Percentiles rank a stretch among this genome's conserved stretches.
phyloP scores from a whole-genome alignment of 2,113 vertebrate species.

The Dicrurus megarhynchus region DNA sequence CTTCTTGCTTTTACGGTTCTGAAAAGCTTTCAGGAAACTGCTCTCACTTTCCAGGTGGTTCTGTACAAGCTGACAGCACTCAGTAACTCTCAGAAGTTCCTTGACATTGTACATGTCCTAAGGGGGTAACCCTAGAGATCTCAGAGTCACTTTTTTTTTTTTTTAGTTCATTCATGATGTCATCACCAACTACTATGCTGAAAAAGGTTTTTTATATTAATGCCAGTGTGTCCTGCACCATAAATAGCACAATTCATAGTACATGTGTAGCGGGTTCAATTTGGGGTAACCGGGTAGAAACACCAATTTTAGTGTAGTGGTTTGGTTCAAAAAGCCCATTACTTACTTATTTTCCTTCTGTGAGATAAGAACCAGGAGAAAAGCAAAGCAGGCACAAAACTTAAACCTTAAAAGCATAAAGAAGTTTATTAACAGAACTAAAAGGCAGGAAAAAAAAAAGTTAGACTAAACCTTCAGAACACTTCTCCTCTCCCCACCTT shows the following conservation, averaged over 20 bases:
- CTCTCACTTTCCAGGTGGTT: neutral
- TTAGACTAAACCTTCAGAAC: too few relatives aligned
- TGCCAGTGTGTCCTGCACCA: neutral
- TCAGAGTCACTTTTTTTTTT: neutral
- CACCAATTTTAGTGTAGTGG: too few relatives aligned
- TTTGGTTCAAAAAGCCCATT: too few relatives aligned
- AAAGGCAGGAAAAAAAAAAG: too few relatives aligned
- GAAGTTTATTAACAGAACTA: too few relatives aligned
- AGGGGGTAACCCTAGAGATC: neutral
- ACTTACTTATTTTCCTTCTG: too few relatives aligned
- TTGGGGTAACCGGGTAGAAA: too few relatives aligned
- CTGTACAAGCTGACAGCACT: neutral
- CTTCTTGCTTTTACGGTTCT: neutral
- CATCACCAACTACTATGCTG: neutral
- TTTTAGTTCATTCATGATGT: neutral
- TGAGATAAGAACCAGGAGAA: too few relatives aligned
- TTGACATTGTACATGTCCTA: neutral
- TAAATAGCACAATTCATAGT: neutral
- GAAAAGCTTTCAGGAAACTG: neutral
- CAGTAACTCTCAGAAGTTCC: neutral
- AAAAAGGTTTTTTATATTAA: neutral
- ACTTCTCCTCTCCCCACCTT: too few relatives aligned
- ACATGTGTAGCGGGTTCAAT: too few relatives aligned
- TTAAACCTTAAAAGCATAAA: too few relatives aligned
- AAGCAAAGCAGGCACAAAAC: too few relatives aligned